Evolutionary conservation across 1,140 invertebrate genomes (phyloP).

Genomic region (Dufourea novaeangliae): DNA sequence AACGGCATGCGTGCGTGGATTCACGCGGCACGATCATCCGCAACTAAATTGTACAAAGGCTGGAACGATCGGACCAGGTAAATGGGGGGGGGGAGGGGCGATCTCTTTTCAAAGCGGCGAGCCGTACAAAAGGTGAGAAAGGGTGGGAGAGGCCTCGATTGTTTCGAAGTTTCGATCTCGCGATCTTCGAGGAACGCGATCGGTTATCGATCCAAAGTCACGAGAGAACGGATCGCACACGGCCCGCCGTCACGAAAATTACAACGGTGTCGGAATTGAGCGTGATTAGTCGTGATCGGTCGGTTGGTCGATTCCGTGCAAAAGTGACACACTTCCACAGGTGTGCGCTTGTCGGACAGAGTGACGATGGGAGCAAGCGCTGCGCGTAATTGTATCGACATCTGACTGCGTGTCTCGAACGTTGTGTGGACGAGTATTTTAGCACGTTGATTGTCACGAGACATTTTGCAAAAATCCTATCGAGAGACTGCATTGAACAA

Average conservation of each 20-base stretch:
- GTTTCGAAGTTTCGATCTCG: not conserved
- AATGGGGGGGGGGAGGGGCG: slow-evolving; percentile 20
- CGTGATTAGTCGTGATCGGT: slow-evolving; percentile 7
- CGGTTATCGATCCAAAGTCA: slow-evolving; percentile 28
- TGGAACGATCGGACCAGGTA: slow-evolving; percentile 36
- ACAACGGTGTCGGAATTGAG: slow-evolving; percentile 12
- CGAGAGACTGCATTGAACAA: too few species aligned
- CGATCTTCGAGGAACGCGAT: not conserved
- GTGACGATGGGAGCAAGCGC: too few species aligned
- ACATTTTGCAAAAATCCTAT: too few species aligned
- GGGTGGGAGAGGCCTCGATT: not conserved
- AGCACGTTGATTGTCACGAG: too few species aligned
- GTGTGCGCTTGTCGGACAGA: not conserved
- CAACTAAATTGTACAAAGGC: slow-evolving; percentile 56
- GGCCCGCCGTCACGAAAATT: slow-evolving; percentile 4
- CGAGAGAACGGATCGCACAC: too few species aligned
- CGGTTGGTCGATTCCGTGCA: not conserved
- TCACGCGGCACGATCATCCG: slow-evolving; percentile 21
- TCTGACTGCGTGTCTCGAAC: too few species aligned
- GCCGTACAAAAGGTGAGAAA: not conserved
- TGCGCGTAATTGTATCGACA: too few species aligned
- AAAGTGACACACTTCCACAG: not conserved
- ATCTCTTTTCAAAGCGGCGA: not conserved
- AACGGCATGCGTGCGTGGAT: slow-evolving; percentile 33
- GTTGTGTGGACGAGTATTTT: too few species aligned